Base-by-base conservation (phyloP, 2,888 invertebrate genomes). In the Leptinotarsa peninsularis region DNA sequence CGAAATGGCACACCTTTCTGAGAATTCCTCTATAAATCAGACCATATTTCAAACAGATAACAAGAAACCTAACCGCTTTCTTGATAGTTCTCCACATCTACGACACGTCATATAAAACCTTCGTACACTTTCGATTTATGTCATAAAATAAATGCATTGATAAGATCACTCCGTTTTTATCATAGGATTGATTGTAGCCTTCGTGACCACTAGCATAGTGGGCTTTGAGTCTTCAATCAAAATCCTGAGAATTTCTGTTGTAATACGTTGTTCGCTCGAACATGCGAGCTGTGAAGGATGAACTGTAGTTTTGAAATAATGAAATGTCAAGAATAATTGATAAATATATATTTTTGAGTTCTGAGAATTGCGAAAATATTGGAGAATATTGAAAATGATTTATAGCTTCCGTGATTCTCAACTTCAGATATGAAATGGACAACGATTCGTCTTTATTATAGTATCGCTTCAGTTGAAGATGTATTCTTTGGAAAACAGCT, bases 221-320 rank as follows among this genome's bases (percentile, higher is more conserved):
- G 70, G 56, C 58, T 43, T 49, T 58, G 18, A 33, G 49, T 58
- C 54, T 58, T 70, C 70, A 58, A 70, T 70, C 70, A 56, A 70
- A 70, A 49, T 56, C 49, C 17, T 14, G 70, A 15, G 58, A 58
- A 70, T 49, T 70, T 18, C 43, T 58, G 27, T 68, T 60, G 49
- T 23, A 43, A 43, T 49, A 43, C 49, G 23, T 70, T 70, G 49
- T 18, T 3, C 21, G 60, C 49, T 70, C 70, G 17, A 58, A 43
- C 58, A 70, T 70, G 70, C 49, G 21, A 70, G 70, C 70, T 49
- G 14, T 58, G 70, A 70, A 49, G n/a, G 70, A 70, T 70, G 70
- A 70, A n/a, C 58, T n/a, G 43, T 58, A 49, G 18, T 58, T 43
- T 33, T 69, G 43, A 58, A 60, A 58, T 70, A 60, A 70, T 70